phyloP scores from a whole-genome alignment of 2,113 vertebrate species.

The Pseudopodoces humilis region DNA sequence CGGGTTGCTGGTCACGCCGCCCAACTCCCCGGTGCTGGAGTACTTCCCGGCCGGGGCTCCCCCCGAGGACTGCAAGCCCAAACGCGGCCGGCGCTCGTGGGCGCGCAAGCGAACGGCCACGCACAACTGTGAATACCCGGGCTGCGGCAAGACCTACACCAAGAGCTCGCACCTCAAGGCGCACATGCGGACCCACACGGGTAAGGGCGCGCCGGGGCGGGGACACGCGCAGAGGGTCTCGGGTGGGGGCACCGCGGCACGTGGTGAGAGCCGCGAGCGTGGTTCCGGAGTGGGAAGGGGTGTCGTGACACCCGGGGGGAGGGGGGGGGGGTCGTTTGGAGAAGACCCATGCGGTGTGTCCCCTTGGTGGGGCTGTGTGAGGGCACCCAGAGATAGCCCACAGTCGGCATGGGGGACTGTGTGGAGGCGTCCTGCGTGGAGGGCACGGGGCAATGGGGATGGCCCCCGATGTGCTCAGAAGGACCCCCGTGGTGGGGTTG shows the following conservation, averaged over 20 bases:
- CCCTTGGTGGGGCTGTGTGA: too few species aligned
- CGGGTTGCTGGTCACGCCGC: slow-evolving; percentile 85
- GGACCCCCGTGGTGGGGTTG: rapidly evolving
- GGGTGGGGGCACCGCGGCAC: neutral
- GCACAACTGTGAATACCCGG: slow-evolving; percentile 90
- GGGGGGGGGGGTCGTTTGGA: rapidly evolving
- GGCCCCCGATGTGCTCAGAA: neutral
- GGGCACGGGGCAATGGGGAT: neutral
- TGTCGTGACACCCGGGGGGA: rapidly evolving
- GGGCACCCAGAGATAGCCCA: too few species aligned
- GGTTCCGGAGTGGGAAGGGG: neutral
- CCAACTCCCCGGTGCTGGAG: slow-evolving; percentile 86
- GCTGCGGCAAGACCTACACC: slow-evolving; percentile 92
- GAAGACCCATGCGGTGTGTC: neutral
- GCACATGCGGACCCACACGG: slow-evolving; percentile 92
- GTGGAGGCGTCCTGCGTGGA: neutral
- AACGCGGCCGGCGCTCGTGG: slow-evolving; percentile 87
- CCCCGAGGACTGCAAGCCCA: slow-evolving; percentile 82
- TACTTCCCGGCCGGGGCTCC: slow-evolving; percentile 73
- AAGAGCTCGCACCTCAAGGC: slow-evolving; percentile 93
- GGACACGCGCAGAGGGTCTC: neutral
- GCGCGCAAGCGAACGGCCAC: slow-evolving; percentile 87
- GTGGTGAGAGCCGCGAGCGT: neutral
- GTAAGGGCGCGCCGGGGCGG: slow-evolving; percentile 55
- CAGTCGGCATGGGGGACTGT: neutral